A percentile compares a stretch with the other conserved stretches of the same genome.
phyloP scores from a whole-genome alignment of 2,888 invertebrate species.

The Mythimna albipuncta region DNA sequence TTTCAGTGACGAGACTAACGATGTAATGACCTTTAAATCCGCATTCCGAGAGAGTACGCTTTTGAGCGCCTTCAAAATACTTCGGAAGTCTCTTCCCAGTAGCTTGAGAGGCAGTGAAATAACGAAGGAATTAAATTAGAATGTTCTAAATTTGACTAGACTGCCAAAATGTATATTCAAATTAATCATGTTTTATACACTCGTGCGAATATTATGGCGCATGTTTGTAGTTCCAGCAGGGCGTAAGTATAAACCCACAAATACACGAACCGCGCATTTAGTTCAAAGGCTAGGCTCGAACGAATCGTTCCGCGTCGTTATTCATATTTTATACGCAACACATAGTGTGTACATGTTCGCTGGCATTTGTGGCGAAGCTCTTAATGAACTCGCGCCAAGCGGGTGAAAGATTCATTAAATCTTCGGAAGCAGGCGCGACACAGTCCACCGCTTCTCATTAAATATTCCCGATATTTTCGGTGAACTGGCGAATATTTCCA shows the following conservation, averaged over 20 bases:
- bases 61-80: slow-evolving; percentile 38
- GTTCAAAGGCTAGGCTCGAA: slow-evolving; percentile 54
- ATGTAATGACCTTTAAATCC: slow-evolving; percentile 57
- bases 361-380: slow-evolving; percentile 69
- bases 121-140: slow-evolving; percentile 9
- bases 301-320: slow-evolving; percentile 52
- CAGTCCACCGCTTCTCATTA: slow-evolving; percentile 70
- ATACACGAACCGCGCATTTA: slow-evolving; percentile 36
- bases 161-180: slow-evolving; percentile 3
- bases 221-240: slow-evolving; percentile 36
- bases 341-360: slow-evolving; percentile 42
- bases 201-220: slow-evolving; percentile 20
- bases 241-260: slow-evolving; percentile 45
- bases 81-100: slow-evolving; percentile 31
- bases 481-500: slow-evolving; percentile 61
- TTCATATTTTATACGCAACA: slow-evolving; percentile 59
- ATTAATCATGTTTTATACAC: slow-evolving; percentile 13
- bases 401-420: slow-evolving; percentile 79
- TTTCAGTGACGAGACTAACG: slow-evolving; percentile 51
- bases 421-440: slow-evolving; percentile 74
- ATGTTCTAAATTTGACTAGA: slow-evolving; percentile 23
- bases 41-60: slow-evolving; percentile 37
- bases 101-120: slow-evolving; percentile 9
- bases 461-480: slow-evolving; percentile 69
- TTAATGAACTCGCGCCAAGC: slow-evolving; percentile 75